Base-by-base conservation (phyloP, 2,888 invertebrate species). In the Drepanosiphum platanoidis region DNA sequence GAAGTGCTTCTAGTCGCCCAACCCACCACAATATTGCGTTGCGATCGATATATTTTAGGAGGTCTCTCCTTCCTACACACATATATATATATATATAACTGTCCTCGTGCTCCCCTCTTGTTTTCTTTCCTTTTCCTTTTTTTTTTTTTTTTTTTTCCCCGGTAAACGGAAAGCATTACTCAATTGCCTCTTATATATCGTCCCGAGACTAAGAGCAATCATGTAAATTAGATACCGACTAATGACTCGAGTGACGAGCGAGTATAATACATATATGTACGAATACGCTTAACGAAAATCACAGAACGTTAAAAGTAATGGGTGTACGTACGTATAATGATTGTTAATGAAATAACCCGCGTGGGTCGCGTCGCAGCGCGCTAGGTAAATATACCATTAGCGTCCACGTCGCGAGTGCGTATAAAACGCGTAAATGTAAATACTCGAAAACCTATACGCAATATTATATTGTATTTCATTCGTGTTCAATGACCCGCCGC, bases 1-100 rank as follows among this genome's bases (percentile, higher is more conserved):
- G 66, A 75, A 83, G 74, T 75, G 74, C 74, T 61, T 75, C 75
- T 46, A 66, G 46, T 64, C 75, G 83, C 46, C 64, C 74, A 66
- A 34, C 61, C 61, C 72, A 52, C 61, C 72, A 52, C 66, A 34
- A 74, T 66, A 83, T 74, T 75, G 83, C 64, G 66, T 74, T 75
- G 66, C 74, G 64, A 66, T 74, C 83, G 46, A 75, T 74, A 83
- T 36, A 36, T 36, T n/a, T n/a, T n/a, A n/a, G n/a, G 22, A 52
- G 80, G 80, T 80, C 68, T 68, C n/a, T n/a, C n/a, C n/a, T n/a
- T n/a, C 34, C 61, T 39, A 42, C 64, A 27, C n/a, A n/a, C n/a
- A 27, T 30, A 27, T 27, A 39, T 30, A 39, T 64, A 61, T 70
- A 58, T 18, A 32, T 39, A 70, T 34, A 70, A 36, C 32, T 70